A percentile compares a stretch with the other conserved stretches of the same genome.
Conservation (phyloP, 2,888 invertebrate genomes). For the Pristionchus arcanus region DNA sequence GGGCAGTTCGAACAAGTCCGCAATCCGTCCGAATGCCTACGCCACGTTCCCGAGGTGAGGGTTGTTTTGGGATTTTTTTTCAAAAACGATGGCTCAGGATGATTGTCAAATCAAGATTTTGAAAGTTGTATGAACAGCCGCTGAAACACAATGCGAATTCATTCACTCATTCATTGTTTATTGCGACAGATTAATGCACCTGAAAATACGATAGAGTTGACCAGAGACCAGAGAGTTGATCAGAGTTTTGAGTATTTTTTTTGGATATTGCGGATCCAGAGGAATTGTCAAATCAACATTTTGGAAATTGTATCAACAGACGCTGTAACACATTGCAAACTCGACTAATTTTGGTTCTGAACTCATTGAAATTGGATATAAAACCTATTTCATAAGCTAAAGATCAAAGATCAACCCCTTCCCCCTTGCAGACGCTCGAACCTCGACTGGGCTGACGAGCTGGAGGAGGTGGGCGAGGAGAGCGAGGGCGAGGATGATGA, state of each 20-base stretch:
- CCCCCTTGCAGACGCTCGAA: slow-evolving; percentile 59
- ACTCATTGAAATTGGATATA: no score
- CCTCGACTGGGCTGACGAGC: slow-evolving; percentile 71
- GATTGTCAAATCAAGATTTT: not conserved
- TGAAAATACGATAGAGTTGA: no score
- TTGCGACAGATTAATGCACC: no score
- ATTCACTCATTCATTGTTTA: no score
- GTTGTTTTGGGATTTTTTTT: not conserved
- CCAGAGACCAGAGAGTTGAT: no score
- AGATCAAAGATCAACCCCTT: not conserved
- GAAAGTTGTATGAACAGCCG: not conserved
- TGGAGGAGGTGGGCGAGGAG: slow-evolving; percentile 70
- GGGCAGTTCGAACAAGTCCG: not conserved
- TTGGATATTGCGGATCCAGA: no score
- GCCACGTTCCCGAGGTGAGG: slow-evolving; percentile 19
- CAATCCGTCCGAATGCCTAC: not conserved
- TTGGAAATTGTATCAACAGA: not conserved
- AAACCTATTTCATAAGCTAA: not conserved
- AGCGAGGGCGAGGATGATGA: slow-evolving; percentile 63
- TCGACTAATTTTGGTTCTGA: no score
- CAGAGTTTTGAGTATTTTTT: no score
- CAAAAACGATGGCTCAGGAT: not conserved
- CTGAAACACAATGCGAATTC: not conserved
- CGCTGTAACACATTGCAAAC: not conserved
- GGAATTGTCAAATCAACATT: not conserved